A percentile compares a stretch with the other conserved stretches of the same genome.
These are phyloP conservation scores for Temnothorax ravouxi DNA, from an alignment of 2,888 invertebrate species.

Conservation along the genomic window DNA sequence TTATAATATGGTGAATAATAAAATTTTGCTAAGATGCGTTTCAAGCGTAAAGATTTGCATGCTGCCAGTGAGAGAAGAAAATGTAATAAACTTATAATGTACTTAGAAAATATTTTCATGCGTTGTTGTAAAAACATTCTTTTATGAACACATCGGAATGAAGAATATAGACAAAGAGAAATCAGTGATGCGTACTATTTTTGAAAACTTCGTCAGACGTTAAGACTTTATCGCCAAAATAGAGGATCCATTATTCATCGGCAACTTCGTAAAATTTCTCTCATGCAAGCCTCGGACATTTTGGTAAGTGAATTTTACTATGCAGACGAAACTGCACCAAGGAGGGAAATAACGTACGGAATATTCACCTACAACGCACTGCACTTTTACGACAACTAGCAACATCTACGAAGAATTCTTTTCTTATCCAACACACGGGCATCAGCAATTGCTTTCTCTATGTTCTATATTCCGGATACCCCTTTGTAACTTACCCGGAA, in stretches of 20 bases:
- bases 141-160: slow-evolving; percentile 40
- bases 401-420: slow-evolving; percentile 71
- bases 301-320: slow-evolving; percentile 76
- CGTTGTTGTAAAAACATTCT: slow-evolving; percentile 46
- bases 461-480: neutral
- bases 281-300: slow-evolving; percentile 68
- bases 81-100: slow-evolving; percentile 37
- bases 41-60: slow-evolving; percentile 5
- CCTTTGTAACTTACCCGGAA: slow-evolving; percentile 4
- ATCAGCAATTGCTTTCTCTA: slow-evolving; percentile 22
- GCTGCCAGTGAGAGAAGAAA: slow-evolving; percentile 9
- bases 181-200: slow-evolving; percentile 62
- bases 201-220: slow-evolving; percentile 50
- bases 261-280: slow-evolving; percentile 68
- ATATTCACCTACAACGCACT: slow-evolving; percentile 69
- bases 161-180: slow-evolving; percentile 46
- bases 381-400: slow-evolving; percentile 61
- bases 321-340: slow-evolving; percentile 60
- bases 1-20: neutral
- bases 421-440: slow-evolving; percentile 65
- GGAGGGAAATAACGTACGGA: slow-evolving; percentile 57
- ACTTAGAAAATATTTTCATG: slow-evolving; percentile 20
- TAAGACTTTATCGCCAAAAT: slow-evolving; percentile 61
- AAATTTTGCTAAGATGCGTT: slow-evolving; percentile 24
- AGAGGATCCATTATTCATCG: slow-evolving; percentile 78